Percentiles rank a stretch among this genome's conserved stretches.
These are phyloP conservation scores for Athalia cordata DNA, from an alignment of 2,888 invertebrate species.

Conservation along the genomic window DNA sequence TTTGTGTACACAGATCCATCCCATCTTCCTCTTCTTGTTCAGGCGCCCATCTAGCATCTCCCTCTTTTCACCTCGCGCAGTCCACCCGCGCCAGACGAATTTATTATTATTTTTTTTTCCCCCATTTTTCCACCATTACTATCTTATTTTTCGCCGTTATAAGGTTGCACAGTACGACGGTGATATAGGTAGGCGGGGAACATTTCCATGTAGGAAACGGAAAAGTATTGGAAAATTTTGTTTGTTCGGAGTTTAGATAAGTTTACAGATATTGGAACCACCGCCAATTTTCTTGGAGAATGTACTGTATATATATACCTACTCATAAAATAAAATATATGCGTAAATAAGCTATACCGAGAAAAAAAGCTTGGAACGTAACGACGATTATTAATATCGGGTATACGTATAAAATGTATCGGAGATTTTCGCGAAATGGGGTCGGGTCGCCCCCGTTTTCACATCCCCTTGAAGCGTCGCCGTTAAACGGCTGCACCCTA, in stretches of 20 bases:
- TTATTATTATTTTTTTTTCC: conserved; percentile 57
- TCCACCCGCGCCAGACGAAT: conserved; percentile 61
- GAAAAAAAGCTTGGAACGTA: too few species aligned
- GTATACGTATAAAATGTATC: too few species aligned
- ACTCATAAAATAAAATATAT: too few species aligned
- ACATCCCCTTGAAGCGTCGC: not conserved
- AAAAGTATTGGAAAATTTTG: conserved; percentile 50
- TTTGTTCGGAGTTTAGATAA: conserved; percentile 48
- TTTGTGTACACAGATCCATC: conserved; percentile 5
- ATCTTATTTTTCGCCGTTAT: conserved; percentile 38
- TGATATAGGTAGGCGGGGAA: not conserved
- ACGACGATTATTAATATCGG: too few species aligned
- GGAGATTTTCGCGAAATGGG: too few species aligned
- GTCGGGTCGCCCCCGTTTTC: not conserved
- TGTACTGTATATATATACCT: too few species aligned
- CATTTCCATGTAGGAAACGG: not conserved
- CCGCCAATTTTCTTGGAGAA: conserved; percentile 7
- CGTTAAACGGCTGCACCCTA: too few species aligned
- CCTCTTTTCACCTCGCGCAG: conserved; percentile 21
- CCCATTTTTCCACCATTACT: conserved; percentile 54
- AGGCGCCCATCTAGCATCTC: conserved; percentile 4
- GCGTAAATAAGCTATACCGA: too few species aligned
- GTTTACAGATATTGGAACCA: conserved; percentile 19
- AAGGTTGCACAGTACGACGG: not conserved
- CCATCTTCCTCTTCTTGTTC: conserved; percentile 15